Base-by-base conservation (phyloP, 2,888 invertebrate species). In the Reticulitermes lucifugus region DNA sequence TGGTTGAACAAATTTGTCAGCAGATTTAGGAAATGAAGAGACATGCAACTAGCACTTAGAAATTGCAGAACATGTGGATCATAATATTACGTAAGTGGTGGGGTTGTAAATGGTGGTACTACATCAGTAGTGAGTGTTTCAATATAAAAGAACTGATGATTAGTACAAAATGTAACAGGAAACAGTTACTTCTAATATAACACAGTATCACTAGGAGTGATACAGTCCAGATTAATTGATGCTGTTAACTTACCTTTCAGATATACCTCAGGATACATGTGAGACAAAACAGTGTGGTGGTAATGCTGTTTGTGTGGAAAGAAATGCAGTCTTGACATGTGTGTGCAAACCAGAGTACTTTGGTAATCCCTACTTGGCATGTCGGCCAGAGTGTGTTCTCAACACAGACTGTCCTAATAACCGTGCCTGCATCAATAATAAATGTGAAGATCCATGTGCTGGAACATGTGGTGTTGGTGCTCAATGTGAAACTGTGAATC, bases 381-480 rank as follows among this genome's bases (percentile, higher is more conserved):
- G 96, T 88, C 93, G 94, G 83, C 96, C 96, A 0, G 95, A 96
- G 90, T 97, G 97, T 90, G 95, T 97, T 0, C 93, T 96, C 21
- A 97, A 97, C 89, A 94, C 95, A 29, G 96, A 97, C 89, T 97
- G 97, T 90, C 90, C 94, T 10, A 91, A 94, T 80, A 93, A 94
- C 86, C 93, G 93, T 88, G 94, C 96, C 25, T 97, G 97, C 89
- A 92, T 95, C 80, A 96, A 95, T 89, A 95, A 95, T 88, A 95
- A 94, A 91, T 97, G 97, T 89, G 93, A 94, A 87, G 94, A 96
- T 90, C 96, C 96, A 46, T 97, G 97, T 89, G 91, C 92, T 77
- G 95, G 95, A 85, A 94, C 95, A 14, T 97, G 97, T 89, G 97
- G 96, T 65, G 91, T 95, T 59, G 94, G 94, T 88, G 95, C 96